These are phyloP conservation scores for Tadarida brasiliensis DNA, from an alignment of 2,797 vertebrate species.

Conservation along the genomic window DNA sequence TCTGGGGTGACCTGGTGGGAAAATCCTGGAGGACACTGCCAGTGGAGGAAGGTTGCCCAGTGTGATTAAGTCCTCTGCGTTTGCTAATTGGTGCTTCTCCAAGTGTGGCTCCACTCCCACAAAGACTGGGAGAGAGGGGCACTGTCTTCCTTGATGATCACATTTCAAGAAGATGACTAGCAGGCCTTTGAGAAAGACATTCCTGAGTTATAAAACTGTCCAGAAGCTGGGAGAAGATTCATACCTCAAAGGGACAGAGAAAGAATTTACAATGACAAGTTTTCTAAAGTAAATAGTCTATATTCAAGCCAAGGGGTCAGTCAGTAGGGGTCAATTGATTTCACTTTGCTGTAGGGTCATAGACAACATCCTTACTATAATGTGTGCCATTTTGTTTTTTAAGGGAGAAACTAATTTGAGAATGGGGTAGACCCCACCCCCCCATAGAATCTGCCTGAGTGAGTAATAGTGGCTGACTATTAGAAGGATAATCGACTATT, in stretches of 20 bases:
- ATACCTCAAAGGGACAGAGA: neutral
- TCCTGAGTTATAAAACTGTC: neutral
- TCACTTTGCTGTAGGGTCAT: neutral
- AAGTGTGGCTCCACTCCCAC: neutral
- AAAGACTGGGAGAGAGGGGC: neutral
- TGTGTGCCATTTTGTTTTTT: constrained; percentile 24
- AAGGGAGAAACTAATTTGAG: neutral
- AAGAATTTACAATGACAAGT: neutral
- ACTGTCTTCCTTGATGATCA: neutral
- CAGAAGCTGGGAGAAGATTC: neutral
- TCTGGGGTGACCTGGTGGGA: neutral
- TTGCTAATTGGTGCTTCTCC: neutral
- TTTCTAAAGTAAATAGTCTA: neutral
- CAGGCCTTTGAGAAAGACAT: neutral
- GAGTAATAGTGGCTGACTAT: neutral
- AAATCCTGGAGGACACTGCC: neutral
- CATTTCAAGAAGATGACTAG: neutral
- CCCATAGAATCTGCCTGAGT: neutral
- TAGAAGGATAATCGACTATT: neutral
- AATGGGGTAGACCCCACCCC: neutral
- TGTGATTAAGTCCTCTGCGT: neutral
- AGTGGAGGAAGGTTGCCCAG: neutral
- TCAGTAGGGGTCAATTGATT: neutral
- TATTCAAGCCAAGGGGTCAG: neutral
- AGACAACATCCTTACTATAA: neutral